Conservation (phyloP, 2,797 vertebrate genomes). For the Ctenosaura bakeri region DNA sequence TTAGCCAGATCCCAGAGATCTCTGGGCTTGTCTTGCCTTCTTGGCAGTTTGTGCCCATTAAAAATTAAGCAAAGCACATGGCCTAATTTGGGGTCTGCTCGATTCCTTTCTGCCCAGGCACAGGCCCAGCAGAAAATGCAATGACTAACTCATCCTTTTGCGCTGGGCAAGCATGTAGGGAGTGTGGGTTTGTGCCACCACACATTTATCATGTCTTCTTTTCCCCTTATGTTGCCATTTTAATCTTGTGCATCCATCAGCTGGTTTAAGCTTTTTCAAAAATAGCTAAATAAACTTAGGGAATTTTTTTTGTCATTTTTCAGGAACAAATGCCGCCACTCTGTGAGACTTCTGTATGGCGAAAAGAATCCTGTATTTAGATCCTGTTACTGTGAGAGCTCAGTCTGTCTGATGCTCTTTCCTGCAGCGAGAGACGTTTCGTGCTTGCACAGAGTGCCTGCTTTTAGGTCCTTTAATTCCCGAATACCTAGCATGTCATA, state of each 20-base stretch:
- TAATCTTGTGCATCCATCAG: constrained; percentile 39
- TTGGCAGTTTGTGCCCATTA: neutral
- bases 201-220: neutral
- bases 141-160: constrained; percentile 27
- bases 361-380: constrained; percentile 52
- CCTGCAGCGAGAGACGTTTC: constrained; percentile 36
- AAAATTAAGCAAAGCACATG: neutral
- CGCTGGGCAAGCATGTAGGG: constrained; percentile 35
- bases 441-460: constrained; percentile 38
- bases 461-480: constrained; percentile 43
- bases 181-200: neutral
- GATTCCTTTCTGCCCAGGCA: constrained; percentile 43
- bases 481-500: constrained; percentile 41
- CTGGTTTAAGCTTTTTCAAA: constrained; percentile 29
- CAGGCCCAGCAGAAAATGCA: constrained; percentile 22
- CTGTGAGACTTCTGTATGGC: constrained; percentile 41
- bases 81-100: constrained; percentile 32
- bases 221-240: constrained; percentile 29
- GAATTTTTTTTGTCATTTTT: constrained; percentile 50
- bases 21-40: neutral
- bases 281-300: constrained; percentile 37
- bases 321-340: constrained; percentile 40
- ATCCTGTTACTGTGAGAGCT: constrained; percentile 14
- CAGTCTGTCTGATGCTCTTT: constrained; percentile 25
- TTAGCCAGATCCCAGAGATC: neutral